Conservation (phyloP, 2,888 invertebrate species). For the Ceriagrion tenellum region DNA sequence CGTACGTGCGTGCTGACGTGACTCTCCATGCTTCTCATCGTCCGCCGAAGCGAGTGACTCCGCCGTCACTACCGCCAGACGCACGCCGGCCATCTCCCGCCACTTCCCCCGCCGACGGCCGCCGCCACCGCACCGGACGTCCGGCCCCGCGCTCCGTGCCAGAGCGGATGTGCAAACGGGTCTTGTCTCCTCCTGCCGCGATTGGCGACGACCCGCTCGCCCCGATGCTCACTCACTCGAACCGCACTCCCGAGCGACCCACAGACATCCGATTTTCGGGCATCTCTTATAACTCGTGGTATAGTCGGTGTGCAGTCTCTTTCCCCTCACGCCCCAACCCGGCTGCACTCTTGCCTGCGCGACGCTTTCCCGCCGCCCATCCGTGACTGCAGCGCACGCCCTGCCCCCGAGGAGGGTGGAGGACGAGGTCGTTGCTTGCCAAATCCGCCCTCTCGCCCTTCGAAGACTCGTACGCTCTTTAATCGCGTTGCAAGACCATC, state of each 20-base stretch:
- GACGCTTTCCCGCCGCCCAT: too few species aligned
- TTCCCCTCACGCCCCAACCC: not conserved
- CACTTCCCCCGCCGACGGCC: not conserved
- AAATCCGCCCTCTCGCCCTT: not conserved
- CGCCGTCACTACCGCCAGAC: too few species aligned
- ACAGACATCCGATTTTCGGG: constrained; percentile 56
- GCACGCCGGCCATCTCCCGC: not conserved
- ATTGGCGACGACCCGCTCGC: not conserved
- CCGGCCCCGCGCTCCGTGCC: constrained; percentile 56
- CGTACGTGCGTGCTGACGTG: too few species aligned
- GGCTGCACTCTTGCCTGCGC: too few species aligned
- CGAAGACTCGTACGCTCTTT: too few species aligned
- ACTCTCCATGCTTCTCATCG: too few species aligned
- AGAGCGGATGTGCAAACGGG: constrained; percentile 28
- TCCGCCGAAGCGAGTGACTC: too few species aligned
- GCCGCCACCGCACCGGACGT: constrained; percentile 30
- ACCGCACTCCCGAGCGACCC: not conserved
- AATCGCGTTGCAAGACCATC: not conserved
- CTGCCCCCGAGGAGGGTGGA: not conserved
- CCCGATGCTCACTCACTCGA: constrained; percentile 34
- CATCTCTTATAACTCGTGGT: constrained; percentile 59
- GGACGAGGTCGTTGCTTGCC: not conserved
- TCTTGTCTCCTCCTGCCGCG: not conserved
- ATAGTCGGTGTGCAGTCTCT: not conserved
- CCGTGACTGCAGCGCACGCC: too few species aligned